Conservation (phyloP, 2,113 vertebrate genomes). For the Antechinus flavipes region DNA sequence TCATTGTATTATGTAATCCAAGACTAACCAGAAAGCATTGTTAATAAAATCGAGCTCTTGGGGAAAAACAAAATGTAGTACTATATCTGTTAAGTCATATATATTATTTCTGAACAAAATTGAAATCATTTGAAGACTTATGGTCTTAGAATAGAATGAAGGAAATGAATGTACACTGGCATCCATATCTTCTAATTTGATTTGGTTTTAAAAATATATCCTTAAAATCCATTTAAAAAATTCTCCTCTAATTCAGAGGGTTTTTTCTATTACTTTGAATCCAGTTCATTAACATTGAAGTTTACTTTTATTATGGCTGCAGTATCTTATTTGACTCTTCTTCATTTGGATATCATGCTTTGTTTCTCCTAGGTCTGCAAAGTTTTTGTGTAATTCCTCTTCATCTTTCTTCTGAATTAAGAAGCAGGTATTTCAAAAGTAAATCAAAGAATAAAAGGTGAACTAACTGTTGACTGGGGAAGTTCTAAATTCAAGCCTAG, state of each 20-base stretch:
- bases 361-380: not conserved
- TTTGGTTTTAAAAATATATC: not conserved
- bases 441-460: no score
- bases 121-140: no score
- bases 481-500: accelerated
- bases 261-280: not conserved
- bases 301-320: not conserved
- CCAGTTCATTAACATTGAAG: not conserved
- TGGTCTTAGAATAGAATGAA: not conserved
- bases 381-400: not conserved
- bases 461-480: not conserved
- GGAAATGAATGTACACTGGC: not conserved
- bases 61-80: not conserved
- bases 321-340: not conserved
- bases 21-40: not conserved
- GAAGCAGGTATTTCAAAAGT: not conserved
- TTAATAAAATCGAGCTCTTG: not conserved
- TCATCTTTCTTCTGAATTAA: not conserved
- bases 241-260: not conserved
- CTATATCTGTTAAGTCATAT: not conserved
- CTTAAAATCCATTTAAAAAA: not conserved
- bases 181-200: not conserved
- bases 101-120: not conserved
- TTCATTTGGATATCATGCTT: not conserved
- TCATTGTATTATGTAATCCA: not conserved